A percentile compares a stretch with the other conserved stretches of the same genome.
Conservation (phyloP, 2,113 vertebrate species). For the Zapus hudsonius region DNA sequence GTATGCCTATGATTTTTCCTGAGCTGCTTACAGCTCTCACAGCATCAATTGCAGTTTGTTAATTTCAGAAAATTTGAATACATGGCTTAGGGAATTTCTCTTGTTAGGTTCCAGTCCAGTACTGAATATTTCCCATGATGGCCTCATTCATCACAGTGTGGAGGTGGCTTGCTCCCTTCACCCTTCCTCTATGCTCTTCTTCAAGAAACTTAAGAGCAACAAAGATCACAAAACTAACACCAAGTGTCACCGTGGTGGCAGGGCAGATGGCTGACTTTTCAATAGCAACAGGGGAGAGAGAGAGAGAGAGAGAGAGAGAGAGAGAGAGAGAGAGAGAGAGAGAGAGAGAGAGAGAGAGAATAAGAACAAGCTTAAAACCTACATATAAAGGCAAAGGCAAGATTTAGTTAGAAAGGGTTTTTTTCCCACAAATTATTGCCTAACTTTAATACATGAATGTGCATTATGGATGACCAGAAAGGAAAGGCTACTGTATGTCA, state of each 20-base stretch:
- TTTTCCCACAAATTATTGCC: not conserved
- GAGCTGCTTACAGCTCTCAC: conserved; percentile 54
- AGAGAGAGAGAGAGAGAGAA: not conserved
- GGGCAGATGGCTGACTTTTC: not conserved
- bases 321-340: not conserved
- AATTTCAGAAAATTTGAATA: conserved; percentile 69
- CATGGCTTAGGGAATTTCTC: not conserved
- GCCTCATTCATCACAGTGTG: not conserved
- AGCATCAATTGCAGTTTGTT: conserved; percentile 39
- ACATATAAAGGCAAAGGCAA: not conserved
- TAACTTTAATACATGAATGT: not conserved
- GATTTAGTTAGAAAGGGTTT: not conserved
- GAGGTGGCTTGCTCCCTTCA: not conserved
- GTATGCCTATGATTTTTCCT: conserved; percentile 60
- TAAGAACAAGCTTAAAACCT: not conserved
- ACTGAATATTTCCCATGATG: not conserved
- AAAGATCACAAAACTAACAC: not conserved
- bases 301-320: not conserved
- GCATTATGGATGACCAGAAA: not conserved
- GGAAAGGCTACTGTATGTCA: not conserved
- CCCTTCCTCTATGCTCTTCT: accelerated
- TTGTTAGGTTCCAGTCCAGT: not conserved
- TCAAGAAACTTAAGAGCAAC: conserved; percentile 4
- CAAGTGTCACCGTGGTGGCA: not conserved
- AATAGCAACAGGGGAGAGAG: not conserved